Base-by-base conservation (phyloP, 2,888 invertebrate genomes). In the Corythucha ciliata region DNA sequence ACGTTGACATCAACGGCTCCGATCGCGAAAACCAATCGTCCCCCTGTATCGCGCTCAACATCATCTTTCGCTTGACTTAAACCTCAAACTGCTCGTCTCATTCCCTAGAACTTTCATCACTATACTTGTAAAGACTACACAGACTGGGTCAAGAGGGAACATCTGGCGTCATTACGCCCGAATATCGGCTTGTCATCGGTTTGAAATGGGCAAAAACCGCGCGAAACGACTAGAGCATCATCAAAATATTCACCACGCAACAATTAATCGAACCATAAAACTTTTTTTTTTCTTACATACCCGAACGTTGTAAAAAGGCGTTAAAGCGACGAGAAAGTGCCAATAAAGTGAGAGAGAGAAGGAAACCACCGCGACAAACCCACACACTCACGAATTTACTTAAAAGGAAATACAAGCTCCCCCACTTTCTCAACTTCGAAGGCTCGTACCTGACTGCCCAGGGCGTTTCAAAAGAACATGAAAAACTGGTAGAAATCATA, bases 371-470 rank as follows among this genome's bases (percentile, higher is more conserved):
- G 39, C 42, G 37, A 47, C 46, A 47, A 55, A 41, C 55, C 55
- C 55, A 56, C 56, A 50, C 53, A 53, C 37, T 53, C 40, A 50
- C 46, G 47, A 47, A 56, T 56, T 56, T 49, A 56, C 56, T 53
- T 56, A 56, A 50, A 56, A 53, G 56, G 56, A 53, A 56, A 56
- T 50, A 53, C 53, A 33, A 46, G 53, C 33, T 50, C 48, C 56
- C 37, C 44, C 41, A n/a, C n/a, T n/a, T n/a, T n/a, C 48, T 32
- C 27, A 3, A 20, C 26, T 20, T 12, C 25, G 20, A 26, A 22
- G 40, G n/a, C n/a, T 18, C 20, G 25, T 20, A 26, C 14, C n/a
- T 8, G 36, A n/a, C n/a, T n/a, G n/a, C n/a, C n/a, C n/a, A 39
- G 27, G 48, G 25, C 22, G 5, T 6, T 22, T 36, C 39, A 27